Evolutionary conservation across 2,797 vertebrate genomes (phyloP).

Genomic region (Sitta carolinensis): DNA sequence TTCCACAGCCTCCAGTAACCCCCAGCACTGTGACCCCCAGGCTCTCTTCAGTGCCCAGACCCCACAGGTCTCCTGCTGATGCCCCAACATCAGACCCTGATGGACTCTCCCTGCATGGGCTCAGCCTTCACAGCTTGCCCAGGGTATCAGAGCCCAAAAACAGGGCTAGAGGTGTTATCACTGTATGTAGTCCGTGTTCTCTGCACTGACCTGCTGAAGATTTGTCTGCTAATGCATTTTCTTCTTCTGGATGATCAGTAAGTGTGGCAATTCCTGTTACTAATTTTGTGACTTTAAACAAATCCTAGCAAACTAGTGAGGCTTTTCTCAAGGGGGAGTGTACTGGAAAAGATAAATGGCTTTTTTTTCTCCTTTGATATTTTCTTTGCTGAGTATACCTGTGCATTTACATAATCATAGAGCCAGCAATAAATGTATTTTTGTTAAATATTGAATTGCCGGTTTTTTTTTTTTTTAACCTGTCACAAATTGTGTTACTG

Average conservation of each 20-base stretch:
- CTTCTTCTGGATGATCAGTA: not conserved
- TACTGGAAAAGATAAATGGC: not conserved
- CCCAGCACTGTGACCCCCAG: not conserved
- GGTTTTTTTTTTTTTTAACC: not conserved
- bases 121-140: not conserved
- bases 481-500: not conserved
- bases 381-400: not conserved
- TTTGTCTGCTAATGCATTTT: not conserved
- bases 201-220: not conserved
- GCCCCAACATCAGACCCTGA: not conserved
- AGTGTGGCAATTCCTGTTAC: not conserved
- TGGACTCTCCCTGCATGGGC: rapidly evolving
- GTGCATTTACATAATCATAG: not conserved
- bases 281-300: conserved; percentile 7
- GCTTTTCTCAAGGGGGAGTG: not conserved
- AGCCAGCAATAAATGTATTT: not conserved
- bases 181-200: not conserved
- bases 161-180: no score
- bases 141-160: not conserved
- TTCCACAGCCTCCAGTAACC: not conserved
- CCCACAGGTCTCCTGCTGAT: rapidly evolving
- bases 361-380: not conserved
- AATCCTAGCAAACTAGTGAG: not conserved
- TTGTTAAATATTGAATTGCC: not conserved
- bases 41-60: not conserved